Evolutionary conservation across 2,113 vertebrate species (phyloP).

Genomic region (Emydura subglobosa): DNA sequence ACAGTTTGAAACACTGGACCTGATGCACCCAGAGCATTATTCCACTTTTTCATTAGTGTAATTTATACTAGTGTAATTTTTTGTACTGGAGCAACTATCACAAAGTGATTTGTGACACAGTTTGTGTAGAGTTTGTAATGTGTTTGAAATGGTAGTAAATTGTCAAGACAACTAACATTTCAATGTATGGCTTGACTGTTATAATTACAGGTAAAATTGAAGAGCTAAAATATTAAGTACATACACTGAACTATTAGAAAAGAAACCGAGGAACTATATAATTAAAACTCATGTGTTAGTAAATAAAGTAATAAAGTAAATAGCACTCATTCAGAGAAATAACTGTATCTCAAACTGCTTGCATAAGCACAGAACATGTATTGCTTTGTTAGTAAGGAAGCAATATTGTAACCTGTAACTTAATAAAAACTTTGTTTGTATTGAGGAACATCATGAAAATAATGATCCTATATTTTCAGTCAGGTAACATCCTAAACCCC

Average conservation of each 20-base stretch:
- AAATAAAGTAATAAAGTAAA: neutral
- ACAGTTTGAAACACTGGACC: neutral
- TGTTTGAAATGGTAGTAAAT: neutral
- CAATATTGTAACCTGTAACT: neutral
- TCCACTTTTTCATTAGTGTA: neutral
- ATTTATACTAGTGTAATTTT: neutral
- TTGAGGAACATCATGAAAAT: too few relatives aligned
- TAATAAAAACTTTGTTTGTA: neutral
- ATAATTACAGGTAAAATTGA: neutral
- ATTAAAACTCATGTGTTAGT: conserved; percentile 34
- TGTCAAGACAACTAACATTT: conserved; percentile 37
- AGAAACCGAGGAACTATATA: neutral
- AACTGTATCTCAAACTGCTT: neutral
- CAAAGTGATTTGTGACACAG: neutral
- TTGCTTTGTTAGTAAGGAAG: neutral
- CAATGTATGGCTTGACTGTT: conserved; percentile 5
- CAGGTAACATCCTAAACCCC: fast-evolving
- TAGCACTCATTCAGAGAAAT: neutral
- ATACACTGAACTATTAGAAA: too few relatives aligned
- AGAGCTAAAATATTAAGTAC: neutral
- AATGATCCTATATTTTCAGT: neutral
- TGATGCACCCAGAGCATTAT: neutral
- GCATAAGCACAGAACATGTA: neutral
- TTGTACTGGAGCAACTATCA: neutral
- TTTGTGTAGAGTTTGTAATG: neutral